Evolutionary conservation across 1,140 invertebrate species (phyloP).

Genomic region (Octopus bimaculoides): DNA sequence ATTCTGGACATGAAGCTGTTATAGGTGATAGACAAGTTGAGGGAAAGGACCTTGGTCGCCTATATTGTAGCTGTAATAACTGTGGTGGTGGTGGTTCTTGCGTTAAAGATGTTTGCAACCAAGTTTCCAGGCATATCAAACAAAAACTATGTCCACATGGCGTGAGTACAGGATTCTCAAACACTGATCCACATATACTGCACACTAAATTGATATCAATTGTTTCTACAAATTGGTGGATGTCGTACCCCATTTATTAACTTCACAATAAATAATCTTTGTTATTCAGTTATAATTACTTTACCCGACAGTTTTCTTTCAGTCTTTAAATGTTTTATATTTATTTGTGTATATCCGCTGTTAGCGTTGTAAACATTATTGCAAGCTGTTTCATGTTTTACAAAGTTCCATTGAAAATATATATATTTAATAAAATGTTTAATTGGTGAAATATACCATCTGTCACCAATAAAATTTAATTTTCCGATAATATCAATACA

Average conservation of each 20-base stretch:
- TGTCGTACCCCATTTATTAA: constrained; percentile 41
- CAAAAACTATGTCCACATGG: constrained; percentile 53
- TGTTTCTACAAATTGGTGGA: constrained; percentile 35
- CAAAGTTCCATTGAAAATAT: background rate
- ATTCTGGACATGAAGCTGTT: constrained; percentile 47
- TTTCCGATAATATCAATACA: too few species aligned
- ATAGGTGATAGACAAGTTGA: constrained; percentile 19
- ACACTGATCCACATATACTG: constrained; percentile 46
- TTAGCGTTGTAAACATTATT: background rate
- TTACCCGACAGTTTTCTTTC: background rate
- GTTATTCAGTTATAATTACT: background rate
- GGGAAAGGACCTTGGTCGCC: too few species aligned
- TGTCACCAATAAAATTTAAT: too few species aligned
- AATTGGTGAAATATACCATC: too few species aligned
- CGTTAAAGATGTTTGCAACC: constrained; percentile 27
- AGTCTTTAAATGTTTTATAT: background rate
- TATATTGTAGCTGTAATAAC: background rate
- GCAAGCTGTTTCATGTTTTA: background rate
- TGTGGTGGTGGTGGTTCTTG: background rate
- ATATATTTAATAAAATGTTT: background rate
- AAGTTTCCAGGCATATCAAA: constrained; percentile 41
- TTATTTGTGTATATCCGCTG: background rate
- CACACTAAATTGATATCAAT: constrained; percentile 51
- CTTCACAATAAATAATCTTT: background rate
- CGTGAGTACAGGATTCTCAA: constrained; percentile 49